Conservation (phyloP, 2,888 invertebrate genomes). For the Ophion costatus region DNA sequence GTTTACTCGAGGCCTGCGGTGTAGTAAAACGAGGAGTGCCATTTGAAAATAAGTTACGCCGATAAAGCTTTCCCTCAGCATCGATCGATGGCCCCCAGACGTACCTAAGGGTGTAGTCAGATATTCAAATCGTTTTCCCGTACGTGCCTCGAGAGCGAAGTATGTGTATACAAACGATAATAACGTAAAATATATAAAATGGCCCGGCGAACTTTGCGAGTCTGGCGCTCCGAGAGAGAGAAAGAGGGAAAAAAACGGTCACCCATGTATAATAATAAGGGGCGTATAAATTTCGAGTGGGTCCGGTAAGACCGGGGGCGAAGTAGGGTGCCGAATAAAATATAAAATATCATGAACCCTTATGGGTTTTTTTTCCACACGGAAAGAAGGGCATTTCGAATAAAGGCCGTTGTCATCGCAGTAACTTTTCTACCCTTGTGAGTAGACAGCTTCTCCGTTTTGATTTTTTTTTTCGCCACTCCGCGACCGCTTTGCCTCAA, state of each 20-base stretch:
- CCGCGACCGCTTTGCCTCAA: not conserved
- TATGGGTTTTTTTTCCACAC: not conserved
- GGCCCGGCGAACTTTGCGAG: not conserved
- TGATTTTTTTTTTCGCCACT: not conserved
- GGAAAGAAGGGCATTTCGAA: not conserved
- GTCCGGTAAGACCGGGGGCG: conserved; percentile 10
- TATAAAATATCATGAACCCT: conserved; percentile 35
- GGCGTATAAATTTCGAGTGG: conserved; percentile 22
- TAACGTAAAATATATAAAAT: conserved; percentile 54
- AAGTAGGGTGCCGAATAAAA: conserved; percentile 23
- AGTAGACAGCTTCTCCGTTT: not conserved
- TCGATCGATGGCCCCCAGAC: conserved; percentile 49
- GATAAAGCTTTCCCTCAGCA: conserved; percentile 49
- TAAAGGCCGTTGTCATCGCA: conserved; percentile 14
- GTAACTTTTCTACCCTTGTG: not conserved
- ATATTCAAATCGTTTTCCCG: conserved; percentile 58
- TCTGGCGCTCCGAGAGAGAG: conserved; percentile 9
- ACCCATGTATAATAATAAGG: not conserved
- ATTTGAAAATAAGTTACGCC: conserved; percentile 47
- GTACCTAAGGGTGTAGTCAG: conserved; percentile 48
- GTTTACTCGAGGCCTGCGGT: conserved; percentile 8
- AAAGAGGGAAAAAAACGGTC: conserved; percentile 16
- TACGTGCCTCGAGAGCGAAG: conserved; percentile 41
- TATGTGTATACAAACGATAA: conserved; percentile 46
- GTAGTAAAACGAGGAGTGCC: conserved; percentile 9